Evolutionary conservation across 2,888 invertebrate species (phyloP).

Genomic region (Cheilosia pagana): DNA sequence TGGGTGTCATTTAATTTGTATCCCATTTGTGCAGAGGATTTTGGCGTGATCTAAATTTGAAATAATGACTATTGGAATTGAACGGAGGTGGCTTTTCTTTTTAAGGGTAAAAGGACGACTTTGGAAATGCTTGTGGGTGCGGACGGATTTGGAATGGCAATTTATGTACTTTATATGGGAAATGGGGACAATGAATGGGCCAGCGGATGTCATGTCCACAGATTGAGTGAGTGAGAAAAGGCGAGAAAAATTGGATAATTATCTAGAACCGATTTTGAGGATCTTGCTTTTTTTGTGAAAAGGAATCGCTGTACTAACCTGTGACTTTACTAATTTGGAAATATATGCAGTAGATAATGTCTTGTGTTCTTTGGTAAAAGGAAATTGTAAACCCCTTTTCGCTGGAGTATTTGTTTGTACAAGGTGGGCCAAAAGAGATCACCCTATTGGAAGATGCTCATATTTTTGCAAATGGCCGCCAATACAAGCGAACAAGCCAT

Average conservation of each 20-base stretch:
- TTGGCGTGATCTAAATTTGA: slow-evolving; percentile 65
- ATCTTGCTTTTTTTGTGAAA: too few species aligned
- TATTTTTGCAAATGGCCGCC: too few species aligned
- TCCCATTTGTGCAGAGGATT: slow-evolving; percentile 56
- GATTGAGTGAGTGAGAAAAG: slow-evolving; percentile 1
- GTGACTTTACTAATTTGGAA: too few species aligned
- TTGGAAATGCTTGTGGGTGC: not conserved
- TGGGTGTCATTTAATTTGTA: slow-evolving; percentile 73
- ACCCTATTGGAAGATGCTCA: too few species aligned
- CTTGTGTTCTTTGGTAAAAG: too few species aligned
- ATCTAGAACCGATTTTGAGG: too few species aligned
- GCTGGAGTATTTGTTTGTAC: too few species aligned
- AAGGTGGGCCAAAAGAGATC: too few species aligned
- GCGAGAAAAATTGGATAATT: not conserved
- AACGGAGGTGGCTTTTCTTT: not conserved
- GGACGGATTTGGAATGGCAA: slow-evolving; percentile 5
- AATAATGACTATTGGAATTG: slow-evolving; percentile 59
- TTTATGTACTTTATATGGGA: slow-evolving; percentile 1
- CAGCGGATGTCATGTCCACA: not conserved
- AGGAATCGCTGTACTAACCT: too few species aligned
- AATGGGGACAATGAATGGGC: slow-evolving; percentile 1
- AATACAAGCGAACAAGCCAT: too few species aligned
- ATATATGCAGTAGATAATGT: too few species aligned
- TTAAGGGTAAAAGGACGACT: not conserved
- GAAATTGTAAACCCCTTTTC: too few species aligned